Base-by-base conservation (phyloP, 2,797 vertebrate species). In the Netta rufina region DNA sequence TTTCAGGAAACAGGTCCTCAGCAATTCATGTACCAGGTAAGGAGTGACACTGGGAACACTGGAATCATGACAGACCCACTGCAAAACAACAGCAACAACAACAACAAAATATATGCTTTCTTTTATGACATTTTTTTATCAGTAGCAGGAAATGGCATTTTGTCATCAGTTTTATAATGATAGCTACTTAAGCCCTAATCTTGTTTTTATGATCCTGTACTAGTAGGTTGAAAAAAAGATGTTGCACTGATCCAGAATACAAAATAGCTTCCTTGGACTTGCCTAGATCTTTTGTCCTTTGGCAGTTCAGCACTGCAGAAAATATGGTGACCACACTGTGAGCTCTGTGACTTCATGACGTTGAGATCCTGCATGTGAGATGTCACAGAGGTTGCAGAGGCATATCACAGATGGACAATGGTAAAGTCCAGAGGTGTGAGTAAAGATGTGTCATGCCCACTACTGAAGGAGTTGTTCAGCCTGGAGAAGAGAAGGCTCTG, bases 301-400 rank as follows among this genome's bases (percentile, higher is more conserved):
- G 22, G 8, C 22, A 24, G 3, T 38, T 53, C 36, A 32, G 15
- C 7, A 30, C 15, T 61, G 32, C 25, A 76, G 24, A 32, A 60
- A 79, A 60, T 11, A 39, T 0, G 0, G 24, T 21, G 32, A 43
- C 47, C 5, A 2, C 22, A 17, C 15, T 11, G 19, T 15, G 17
- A 77, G 33, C 28, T 53, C 27, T 61, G 25, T 74, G 43, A 38
- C 56, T 71, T 30, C 36, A 15, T 13, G 25, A 4, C 1, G 7
- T 20, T 39, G 51, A 65, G 45, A 36, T 41, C 38, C 13, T n/a
- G 18, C 43, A 45, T 45, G 43, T 45, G 33, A 64, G 47, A 61
- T 28, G 39, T 3, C 0, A 0, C 21, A 53, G 15, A 33, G 27
- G 6, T 25, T 71, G 49, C 64, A 89, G 54, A 69, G 20, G 7